Conservation (phyloP, 2,797 vertebrate species). For the Halcyon badia region DNA sequence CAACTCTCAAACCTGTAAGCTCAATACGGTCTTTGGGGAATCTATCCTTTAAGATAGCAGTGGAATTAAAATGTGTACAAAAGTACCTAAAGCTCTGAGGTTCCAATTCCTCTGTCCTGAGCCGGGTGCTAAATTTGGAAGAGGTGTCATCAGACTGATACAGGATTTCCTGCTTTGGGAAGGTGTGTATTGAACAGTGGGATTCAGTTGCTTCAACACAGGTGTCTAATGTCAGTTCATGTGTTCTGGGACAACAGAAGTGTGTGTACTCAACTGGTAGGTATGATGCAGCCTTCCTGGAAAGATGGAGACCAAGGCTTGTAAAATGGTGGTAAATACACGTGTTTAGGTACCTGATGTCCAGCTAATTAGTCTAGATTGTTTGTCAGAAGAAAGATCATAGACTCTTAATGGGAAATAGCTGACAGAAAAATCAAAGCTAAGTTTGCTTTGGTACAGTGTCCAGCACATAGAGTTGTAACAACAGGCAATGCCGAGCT, state of each 20-base stretch:
- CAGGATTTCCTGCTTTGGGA: neutral
- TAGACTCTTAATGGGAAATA: neutral
- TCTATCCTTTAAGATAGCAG: neutral
- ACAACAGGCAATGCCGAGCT: neutral
- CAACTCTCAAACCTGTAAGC: neutral
- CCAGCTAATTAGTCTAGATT: neutral
- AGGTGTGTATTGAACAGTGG: neutral
- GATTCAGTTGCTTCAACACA: neutral
- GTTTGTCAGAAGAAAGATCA: neutral
- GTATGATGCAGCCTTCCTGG: neutral
- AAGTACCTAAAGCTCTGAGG: neutral
- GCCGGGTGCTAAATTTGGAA: neutral
- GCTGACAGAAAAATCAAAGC: neutral
- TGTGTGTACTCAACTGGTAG: accelerated
- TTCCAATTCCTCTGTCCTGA: neutral
- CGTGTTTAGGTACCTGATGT: neutral
- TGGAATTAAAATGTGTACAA: neutral
- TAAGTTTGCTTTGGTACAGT: neutral
- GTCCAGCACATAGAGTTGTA: neutral
- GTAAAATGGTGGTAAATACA: accelerated
- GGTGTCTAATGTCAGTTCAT: neutral
- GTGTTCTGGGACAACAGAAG: neutral
- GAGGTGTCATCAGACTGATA: neutral
- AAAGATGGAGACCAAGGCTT: neutral
- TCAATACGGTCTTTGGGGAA: neutral